Percentiles rank a stretch among this genome's conserved stretches.
Conservation (phyloP, 2,797 vertebrate genomes). For the Scarus forsteni region DNA sequence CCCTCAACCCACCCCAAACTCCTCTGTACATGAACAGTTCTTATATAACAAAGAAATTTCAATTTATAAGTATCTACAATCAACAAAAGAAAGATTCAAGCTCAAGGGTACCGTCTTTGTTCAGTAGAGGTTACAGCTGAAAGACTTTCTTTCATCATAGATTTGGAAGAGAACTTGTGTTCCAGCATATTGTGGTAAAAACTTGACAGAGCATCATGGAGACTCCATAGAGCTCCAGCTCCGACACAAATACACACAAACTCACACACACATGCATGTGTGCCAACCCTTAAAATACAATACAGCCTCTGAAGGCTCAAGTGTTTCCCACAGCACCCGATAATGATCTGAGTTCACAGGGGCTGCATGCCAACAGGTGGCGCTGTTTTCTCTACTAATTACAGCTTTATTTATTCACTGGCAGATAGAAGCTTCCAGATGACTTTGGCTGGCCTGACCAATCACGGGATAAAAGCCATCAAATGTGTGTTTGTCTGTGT, state of each 20-base stretch:
- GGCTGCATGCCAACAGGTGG: conserved; percentile 82
- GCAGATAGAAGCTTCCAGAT: conserved; percentile 77
- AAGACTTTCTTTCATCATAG: too few relatives aligned
- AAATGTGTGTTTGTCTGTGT: conserved; percentile 25
- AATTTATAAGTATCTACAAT: too few relatives aligned
- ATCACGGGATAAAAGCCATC: conserved; percentile 58
- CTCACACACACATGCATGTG: conserved; percentile 15
- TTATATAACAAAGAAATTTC: too few relatives aligned
- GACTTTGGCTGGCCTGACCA: conserved; percentile 72
- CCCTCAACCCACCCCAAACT: too few relatives aligned
- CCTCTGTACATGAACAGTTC: too few relatives aligned
- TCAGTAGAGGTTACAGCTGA: too few relatives aligned
- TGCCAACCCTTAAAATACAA: conserved; percentile 61
- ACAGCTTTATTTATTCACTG: conserved; percentile 79
- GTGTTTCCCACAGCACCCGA: conserved; percentile 62
- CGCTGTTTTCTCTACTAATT: conserved; percentile 84
- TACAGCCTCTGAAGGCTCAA: conserved; percentile 67
- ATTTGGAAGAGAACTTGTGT: too few relatives aligned
- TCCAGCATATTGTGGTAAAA: too few relatives aligned
- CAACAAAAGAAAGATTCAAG: too few relatives aligned
- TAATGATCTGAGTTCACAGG: conserved; percentile 67
- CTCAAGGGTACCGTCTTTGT: too few relatives aligned
- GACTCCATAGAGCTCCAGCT: too few relatives aligned
- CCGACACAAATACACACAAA: conserved; percentile 9
- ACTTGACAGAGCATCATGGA: too few relatives aligned